Base-by-base conservation (phyloP, 1,140 invertebrate species). In the Anoplophora glabripennis region DNA sequence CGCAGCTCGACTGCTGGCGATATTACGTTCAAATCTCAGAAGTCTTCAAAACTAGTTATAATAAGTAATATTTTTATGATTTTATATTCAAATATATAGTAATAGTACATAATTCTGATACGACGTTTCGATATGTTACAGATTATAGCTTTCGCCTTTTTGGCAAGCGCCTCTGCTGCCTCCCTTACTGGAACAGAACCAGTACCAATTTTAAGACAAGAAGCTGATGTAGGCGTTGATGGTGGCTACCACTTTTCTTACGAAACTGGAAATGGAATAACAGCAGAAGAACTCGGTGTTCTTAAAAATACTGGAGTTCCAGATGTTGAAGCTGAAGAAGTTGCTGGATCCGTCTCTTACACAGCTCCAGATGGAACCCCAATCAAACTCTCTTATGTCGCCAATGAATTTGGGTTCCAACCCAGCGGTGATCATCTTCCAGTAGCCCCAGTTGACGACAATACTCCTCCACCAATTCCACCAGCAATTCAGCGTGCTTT, bases 351-450 rank as follows among this genome's bases (percentile, higher is more conserved):
- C 18, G 89, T 83, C 63, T 85, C 86, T 53, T 93, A 92, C 73
- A 90, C 88, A 1, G 86, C 89, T 1, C 88, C 89, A 0, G 88
- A 92, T 68, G 90, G 90, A 35, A 79, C 83, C 17, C 57, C 53
- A 45, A 55, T 64, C 7, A 21, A 17, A 7, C 33, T 60, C 9
- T 45, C 45, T 17, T 64, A 59, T 42, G 12, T 56, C 28, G 62
- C 62, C 8, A 55, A 64, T 42, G 62, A 66, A 53, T 51, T 58
- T 7, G 64, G 64, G 33, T 66, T 63, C 57, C 61, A 59, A 51
- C 52, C 53, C 37, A 36, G 59, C 18, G 59, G 59, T 12, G 41
- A 59, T 35, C 59, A 45, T 34, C 36, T 66, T 18, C 64, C 64
- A n/a, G 82, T 80, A 0, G 79, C 83, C 5, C 83, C 82, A 1